Base-by-base conservation (phyloP, 1,140 invertebrate species). In the Grapholita molesta region DNA sequence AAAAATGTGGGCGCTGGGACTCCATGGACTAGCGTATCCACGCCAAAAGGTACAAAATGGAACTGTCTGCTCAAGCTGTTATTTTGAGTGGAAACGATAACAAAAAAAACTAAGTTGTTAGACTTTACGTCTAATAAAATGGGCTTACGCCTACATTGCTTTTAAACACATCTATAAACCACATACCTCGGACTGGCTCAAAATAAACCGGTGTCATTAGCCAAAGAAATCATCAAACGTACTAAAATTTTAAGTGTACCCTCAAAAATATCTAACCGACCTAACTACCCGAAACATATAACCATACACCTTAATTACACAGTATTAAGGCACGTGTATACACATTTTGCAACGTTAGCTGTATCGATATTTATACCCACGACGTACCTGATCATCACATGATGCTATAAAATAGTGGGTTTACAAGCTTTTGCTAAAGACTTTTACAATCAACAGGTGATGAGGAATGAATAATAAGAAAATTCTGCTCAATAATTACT, bases 231-330 rank as follows among this genome's bases (percentile, higher is more conserved):
- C 48, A 55, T 55, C 24, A 28, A 55, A 24, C 6, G 21, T 55
- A 55, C 23, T 55, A 55, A 55, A 55, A 42, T 42, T 42, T n/a
- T n/a, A 38, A 38, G 35, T 38, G 35, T 55, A 25, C n/a, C n/a
- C n/a, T n/a, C n/a, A n/a, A n/a, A n/a, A n/a, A n/a, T n/a, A n/a
- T n/a, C n/a, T n/a, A n/a, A n/a, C n/a, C n/a, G n/a, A n/a, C n/a
- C n/a, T n/a, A n/a, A n/a, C n/a, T n/a, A n/a, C n/a, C n/a, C n/a
- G n/a, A n/a, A n/a, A n/a, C n/a, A n/a, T n/a, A n/a, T n/a, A n/a
- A n/a, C n/a, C n/a, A n/a, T n/a, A n/a, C n/a, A n/a, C n/a, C n/a
- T n/a, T n/a, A n/a, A n/a, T n/a, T n/a, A n/a, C n/a, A n/a, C n/a
- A n/a, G n/a, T n/a, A n/a, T n/a, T n/a, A n/a, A n/a, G n/a, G n/a